A percentile compares a stretch with the other conserved stretches of the same genome.
Conservation (phyloP, 2,888 invertebrate species). For the Lepetodrilus schrolli region DNA sequence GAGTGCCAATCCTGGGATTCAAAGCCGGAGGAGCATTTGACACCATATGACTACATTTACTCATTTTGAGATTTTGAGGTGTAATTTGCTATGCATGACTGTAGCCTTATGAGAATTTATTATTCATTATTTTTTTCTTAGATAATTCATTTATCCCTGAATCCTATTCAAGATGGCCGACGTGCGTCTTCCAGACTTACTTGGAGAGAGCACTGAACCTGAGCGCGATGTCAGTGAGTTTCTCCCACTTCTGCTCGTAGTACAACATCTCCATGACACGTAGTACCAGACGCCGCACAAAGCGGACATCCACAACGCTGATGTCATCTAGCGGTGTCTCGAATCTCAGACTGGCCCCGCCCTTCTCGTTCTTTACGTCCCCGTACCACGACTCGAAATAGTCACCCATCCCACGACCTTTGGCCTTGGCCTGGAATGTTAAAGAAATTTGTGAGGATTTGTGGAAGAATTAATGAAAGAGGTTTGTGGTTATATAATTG, state of each 20-base stretch:
- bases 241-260: slow-evolving; percentile 74
- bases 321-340: slow-evolving; percentile 71
- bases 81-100: too few relatives aligned
- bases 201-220: slow-evolving; percentile 73
- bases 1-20: too few relatives aligned
- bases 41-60: too few relatives aligned
- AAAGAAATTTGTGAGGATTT: neutral
- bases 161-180: neutral
- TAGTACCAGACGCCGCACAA: slow-evolving; percentile 65
- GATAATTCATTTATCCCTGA: neutral
- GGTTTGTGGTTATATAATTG: too few relatives aligned
- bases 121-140: neutral
- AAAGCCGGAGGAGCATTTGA: too few relatives aligned
- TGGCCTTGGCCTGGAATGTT: slow-evolving; percentile 53
- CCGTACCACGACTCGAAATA: slow-evolving; percentile 68
- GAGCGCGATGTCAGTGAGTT: slow-evolving; percentile 72
- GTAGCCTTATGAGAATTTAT: too few relatives aligned
- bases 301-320: slow-evolving; percentile 66
- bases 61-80: too few relatives aligned
- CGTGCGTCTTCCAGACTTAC: slow-evolving; percentile 51
- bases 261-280: slow-evolving; percentile 70
- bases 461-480: too few relatives aligned
- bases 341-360: slow-evolving; percentile 72
- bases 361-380: slow-evolving; percentile 60
- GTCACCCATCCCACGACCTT: slow-evolving; percentile 52